Evolutionary conservation across 2,888 invertebrate genomes (phyloP).

Genomic region (Apeira syringaria): DNA sequence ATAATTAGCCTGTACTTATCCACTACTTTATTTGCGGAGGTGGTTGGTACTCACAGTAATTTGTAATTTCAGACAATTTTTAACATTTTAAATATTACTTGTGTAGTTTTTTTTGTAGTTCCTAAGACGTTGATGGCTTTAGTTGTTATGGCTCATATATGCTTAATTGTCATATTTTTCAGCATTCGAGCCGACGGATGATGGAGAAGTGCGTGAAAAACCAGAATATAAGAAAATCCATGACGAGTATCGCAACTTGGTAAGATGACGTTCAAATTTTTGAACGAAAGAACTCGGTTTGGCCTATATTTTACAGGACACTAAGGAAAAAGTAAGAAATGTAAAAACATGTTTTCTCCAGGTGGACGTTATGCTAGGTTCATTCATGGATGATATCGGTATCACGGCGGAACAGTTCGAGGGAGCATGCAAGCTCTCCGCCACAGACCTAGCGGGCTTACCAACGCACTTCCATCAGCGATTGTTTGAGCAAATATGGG

Average conservation of each 20-base stretch:
- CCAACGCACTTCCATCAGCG: constrained; percentile 85
- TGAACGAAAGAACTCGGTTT: no score
- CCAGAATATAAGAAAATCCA: constrained; percentile 91
- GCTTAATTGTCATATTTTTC: constrained; percentile 8
- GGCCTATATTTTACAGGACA: no score
- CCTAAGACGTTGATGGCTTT: no score
- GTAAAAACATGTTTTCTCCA: no score
- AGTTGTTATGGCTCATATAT: neutral
- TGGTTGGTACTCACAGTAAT: no score
- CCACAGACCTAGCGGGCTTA: constrained; percentile 72
- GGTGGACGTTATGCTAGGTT: constrained; percentile 95
- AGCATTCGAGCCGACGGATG: constrained; percentile 93
- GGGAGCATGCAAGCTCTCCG: constrained; percentile 86
- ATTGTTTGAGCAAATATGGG: constrained; percentile 92
- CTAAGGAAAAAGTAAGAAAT: no score
- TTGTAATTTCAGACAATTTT: no score
- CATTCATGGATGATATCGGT: constrained; percentile 96
- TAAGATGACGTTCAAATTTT: constrained; percentile 59
- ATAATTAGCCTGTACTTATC: no score
- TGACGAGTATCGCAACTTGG: constrained; percentile 94
- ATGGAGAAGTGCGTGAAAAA: constrained; percentile 86
- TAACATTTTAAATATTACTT: no score
- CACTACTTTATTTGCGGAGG: no score
- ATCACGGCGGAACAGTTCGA: constrained; percentile 95
- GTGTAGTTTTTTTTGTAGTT: no score